Percentiles rank a stretch among this genome's conserved stretches.
Evolutionary conservation across 2,797 vertebrate genomes (phyloP).

Genomic region (Sebastes glaucus): DNA sequence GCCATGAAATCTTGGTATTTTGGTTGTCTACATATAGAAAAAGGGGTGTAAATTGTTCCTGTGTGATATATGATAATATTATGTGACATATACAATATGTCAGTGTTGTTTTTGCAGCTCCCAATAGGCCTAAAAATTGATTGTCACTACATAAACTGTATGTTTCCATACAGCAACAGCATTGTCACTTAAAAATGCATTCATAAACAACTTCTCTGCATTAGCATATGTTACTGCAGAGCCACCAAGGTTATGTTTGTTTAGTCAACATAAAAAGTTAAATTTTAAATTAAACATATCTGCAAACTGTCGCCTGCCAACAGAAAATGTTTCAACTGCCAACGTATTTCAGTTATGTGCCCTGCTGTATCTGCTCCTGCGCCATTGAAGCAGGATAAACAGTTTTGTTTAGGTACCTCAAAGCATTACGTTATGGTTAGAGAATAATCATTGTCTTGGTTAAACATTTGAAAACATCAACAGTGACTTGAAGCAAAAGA

Average conservation of each 20-base stretch:
- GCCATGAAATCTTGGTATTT: neutral
- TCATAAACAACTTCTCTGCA: neutral
- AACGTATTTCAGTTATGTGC: neutral
- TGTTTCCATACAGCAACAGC: neutral
- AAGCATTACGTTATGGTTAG: neutral
- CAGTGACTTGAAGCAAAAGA: neutral
- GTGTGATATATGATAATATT: neutral
- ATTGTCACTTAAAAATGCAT: neutral
- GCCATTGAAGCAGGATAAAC: neutral
- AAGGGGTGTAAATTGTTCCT: neutral
- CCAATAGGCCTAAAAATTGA: accelerated
- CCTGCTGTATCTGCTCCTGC: neutral
- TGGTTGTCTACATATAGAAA: neutral
- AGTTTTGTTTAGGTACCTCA: neutral
- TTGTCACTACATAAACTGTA: neutral
- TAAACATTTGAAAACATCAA: neutral
- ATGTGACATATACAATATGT: neutral
- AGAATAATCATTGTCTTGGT: neutral
- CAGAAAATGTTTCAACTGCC: neutral
- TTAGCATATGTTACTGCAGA: neutral
- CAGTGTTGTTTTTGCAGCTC: neutral
- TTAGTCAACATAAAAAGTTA: neutral
- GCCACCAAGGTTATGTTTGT: neutral
- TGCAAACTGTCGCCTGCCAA: neutral
- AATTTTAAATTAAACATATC: neutral